Evolutionary conservation across 2,797 vertebrate species (phyloP).

Genomic region (Simalia tracyae): DNA sequence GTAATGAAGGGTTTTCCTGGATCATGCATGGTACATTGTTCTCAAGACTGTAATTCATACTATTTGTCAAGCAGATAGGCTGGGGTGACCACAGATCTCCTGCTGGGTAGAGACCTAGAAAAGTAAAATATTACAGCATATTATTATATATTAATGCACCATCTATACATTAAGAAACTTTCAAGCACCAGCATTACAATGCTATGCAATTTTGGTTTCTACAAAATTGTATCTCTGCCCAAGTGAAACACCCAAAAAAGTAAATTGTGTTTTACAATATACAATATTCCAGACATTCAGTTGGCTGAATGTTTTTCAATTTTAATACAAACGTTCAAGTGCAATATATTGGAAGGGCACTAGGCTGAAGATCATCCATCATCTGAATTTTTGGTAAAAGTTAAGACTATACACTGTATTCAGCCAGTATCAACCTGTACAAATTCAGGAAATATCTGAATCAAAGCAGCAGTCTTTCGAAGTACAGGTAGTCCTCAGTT

Average conservation of each 20-base stretch:
- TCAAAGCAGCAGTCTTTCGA: too few relatives aligned
- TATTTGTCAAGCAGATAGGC: slow-evolving; percentile 85
- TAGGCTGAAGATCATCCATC: neutral
- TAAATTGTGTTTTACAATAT: neutral
- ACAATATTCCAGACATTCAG: neutral
- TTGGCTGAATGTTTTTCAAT: neutral
- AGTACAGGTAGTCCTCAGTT: too few relatives aligned
- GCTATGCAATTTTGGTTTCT: neutral
- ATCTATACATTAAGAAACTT: neutral
- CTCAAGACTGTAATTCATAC: slow-evolving; percentile 86
- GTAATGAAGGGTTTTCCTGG: slow-evolving; percentile 78
- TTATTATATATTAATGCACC: slow-evolving; percentile 24
- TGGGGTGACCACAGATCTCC: slow-evolving; percentile 87
- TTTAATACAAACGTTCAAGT: neutral
- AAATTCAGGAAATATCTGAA: neutral
- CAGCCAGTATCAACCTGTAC: neutral
- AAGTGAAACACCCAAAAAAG: neutral
- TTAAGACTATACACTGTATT: neutral
- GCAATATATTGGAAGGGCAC: neutral
- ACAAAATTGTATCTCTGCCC: neutral
- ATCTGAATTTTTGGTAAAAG: neutral
- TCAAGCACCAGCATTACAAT: neutral
- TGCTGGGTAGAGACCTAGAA: slow-evolving; percentile 77
- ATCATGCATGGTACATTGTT: slow-evolving; percentile 79
- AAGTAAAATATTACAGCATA: neutral